phyloP scores from a whole-genome alignment of 2,113 vertebrate genomes.

The Percina caprodes region DNA sequence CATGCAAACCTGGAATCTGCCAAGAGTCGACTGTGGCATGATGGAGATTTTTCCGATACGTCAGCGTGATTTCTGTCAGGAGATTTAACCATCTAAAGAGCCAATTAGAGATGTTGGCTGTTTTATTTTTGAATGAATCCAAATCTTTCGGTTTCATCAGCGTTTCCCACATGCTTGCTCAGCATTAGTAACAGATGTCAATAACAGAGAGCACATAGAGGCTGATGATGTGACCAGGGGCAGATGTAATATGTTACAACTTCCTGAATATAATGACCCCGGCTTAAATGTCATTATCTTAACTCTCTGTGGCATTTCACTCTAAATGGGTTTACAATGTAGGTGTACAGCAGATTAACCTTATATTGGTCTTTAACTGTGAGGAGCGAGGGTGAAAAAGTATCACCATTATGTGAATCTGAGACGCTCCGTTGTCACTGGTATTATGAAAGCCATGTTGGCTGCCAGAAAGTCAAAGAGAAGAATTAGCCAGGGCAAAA shows the following conservation, averaged over 20 bases:
- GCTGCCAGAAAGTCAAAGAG: conserved; percentile 9
- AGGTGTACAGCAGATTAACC: conserved; percentile 41
- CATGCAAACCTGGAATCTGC: conserved; percentile 58
- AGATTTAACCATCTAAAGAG: conserved; percentile 66
- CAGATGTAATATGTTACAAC: conserved; percentile 61
- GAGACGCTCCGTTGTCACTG: conserved; percentile 28
- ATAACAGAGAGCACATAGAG: conserved; percentile 43
- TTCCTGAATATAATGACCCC: conserved; percentile 66
- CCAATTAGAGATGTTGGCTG: conserved; percentile 66
- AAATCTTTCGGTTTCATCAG: conserved; percentile 69
- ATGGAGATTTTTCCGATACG: conserved; percentile 68
- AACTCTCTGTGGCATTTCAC: conserved; percentile 48
- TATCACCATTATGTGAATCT: conserved; percentile 11
- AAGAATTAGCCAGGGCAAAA: conserved; percentile 19
- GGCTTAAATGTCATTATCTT: conserved; percentile 58
- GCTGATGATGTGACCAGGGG: conserved; percentile 59
- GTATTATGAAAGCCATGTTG: conserved; percentile 14
- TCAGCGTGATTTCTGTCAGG: conserved; percentile 69
- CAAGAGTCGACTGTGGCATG: conserved; percentile 33
- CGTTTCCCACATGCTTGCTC: conserved; percentile 71
- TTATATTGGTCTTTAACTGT: conserved; percentile 6
- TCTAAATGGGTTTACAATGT: conserved; percentile 33
- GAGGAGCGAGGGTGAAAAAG: neutral
- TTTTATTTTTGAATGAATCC: conserved; percentile 58
- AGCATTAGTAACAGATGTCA: conserved; percentile 74